Evolutionary conservation across 2,888 invertebrate species (phyloP).

Genomic region (Bhutanitis thaidina): DNA sequence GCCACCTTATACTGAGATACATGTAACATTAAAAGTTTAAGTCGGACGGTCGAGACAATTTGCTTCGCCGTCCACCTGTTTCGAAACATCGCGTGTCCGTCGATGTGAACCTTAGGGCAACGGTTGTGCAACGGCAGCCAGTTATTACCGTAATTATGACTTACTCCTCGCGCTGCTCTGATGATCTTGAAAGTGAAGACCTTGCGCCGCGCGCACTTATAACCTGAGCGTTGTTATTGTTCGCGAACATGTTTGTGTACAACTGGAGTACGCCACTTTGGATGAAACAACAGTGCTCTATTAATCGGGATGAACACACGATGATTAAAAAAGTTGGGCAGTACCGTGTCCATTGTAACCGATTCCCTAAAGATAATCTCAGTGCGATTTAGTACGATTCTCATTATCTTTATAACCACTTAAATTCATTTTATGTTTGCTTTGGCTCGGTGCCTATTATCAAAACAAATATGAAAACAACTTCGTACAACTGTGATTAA

Average conservation of each 20-base stretch:
- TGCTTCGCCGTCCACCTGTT: constrained; percentile 15
- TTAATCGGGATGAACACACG: not conserved
- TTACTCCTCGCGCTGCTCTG: constrained; percentile 64
- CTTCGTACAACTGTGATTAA: no score
- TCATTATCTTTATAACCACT: not conserved
- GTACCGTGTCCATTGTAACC: not conserved
- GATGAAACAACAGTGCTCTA: not conserved
- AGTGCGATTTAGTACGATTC: not conserved
- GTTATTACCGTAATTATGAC: constrained; percentile 72
- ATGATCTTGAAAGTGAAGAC: constrained; percentile 79
- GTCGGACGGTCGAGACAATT: not conserved
- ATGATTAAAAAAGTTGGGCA: not conserved
- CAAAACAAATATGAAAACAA: no score
- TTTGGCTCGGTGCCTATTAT: no score
- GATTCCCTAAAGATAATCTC: not conserved
- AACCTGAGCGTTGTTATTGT: constrained; percentile 31
- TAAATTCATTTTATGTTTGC: no score
- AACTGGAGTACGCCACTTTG: constrained; percentile 23
- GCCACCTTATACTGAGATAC: constrained; percentile 1
- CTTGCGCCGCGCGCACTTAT: constrained; percentile 49
- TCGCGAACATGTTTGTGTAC: constrained; percentile 58
- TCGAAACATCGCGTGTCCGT: constrained; percentile 47
- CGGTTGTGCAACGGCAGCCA: constrained; percentile 57
- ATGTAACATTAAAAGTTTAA: constrained; percentile 4
- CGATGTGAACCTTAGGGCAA: constrained; percentile 26